Evolutionary conservation across 2,888 invertebrate genomes (phyloP), one percentile per base, ranked within the genome.

Genomic region (Heteromurus nitidus): DNA sequence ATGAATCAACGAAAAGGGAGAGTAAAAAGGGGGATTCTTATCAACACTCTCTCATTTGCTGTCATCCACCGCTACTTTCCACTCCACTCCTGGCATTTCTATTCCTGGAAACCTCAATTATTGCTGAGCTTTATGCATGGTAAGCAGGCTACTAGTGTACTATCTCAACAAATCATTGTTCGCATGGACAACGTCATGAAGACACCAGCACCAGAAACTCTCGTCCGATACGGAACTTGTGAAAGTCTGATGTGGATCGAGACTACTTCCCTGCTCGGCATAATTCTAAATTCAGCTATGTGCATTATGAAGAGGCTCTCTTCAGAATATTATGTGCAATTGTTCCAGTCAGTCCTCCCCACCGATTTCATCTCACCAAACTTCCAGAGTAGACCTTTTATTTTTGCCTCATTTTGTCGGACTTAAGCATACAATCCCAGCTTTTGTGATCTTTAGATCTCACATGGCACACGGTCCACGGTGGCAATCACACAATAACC

Each of bases 21-120:
- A 74, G 28, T 53, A 26, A n/a, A 31, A 58, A 76, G 68, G 60
- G 68, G 58, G 68, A 68, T 53, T 67, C 53, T 55, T 75, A 67
- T 65, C 74, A 53, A 30, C 58, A n/a, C n/a, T n/a, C n/a, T 50
- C 55, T 62, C 74, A 65, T 74, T 60, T 62, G 30, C 42, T 76
- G 53, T 20, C 67, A 65, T 53, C 50, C 47, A 65, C 44, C 44
- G 24, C 65, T 3, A 65, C 22, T 16, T 65, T 44, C 68, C 68
- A 68, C 68, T 68, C 50, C 44, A 68, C 28, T 50, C 13, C 20
- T 50, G 68, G 50, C 47, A 68, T 68, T n/a, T n/a, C n/a, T n/a
- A n/a, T n/a, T 68, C 68, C 47, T 42, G 50, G 68, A 50, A 68
- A 68, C 16, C 18, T 28, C 13, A 16, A 50, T 47, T 24, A 67